phyloP scores from a whole-genome alignment of 2,797 vertebrate species.

The Microhierax caerulescens region DNA sequence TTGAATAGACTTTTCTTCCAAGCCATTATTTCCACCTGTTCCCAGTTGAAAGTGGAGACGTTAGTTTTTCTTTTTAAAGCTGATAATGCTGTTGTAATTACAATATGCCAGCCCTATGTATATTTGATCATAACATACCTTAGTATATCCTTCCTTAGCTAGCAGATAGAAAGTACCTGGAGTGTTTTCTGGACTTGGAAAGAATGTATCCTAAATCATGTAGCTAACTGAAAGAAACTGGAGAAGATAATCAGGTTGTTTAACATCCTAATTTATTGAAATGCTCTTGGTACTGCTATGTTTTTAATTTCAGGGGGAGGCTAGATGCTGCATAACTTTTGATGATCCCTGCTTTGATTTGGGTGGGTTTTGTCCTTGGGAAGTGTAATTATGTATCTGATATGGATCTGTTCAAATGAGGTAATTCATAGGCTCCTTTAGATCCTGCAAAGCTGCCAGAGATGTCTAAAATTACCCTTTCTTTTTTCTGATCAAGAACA shows the following conservation, averaged over 20 bases:
- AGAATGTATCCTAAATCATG: neutral
- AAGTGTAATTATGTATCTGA: constrained; percentile 75
- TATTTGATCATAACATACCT: constrained; percentile 1
- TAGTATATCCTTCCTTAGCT: neutral
- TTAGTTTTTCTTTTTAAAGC: neutral
- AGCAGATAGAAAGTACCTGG: neutral
- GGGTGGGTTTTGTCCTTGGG: constrained; percentile 71
- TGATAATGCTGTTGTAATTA: neutral
- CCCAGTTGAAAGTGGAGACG: neutral
- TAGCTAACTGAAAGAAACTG: constrained; percentile 16
- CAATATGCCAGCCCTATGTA: neutral
- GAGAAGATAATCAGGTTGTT: constrained; percentile 8
- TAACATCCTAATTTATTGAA: constrained; percentile 36
- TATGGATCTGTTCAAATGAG: constrained; percentile 74
- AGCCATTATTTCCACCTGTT: constrained; percentile 29
- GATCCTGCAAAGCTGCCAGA: constrained; percentile 70
- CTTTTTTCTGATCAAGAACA: constrained; percentile 65
- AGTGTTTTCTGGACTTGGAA: constrained; percentile 11
- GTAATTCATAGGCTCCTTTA: constrained; percentile 74
- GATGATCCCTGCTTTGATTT: constrained; percentile 79
- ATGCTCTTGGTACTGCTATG: neutral
- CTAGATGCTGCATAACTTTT: constrained; percentile 30
- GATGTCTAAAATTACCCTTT: constrained; percentile 75
- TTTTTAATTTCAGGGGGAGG: constrained; percentile 70
- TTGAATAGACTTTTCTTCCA: neutral